Evolutionary conservation across 2,797 vertebrate species (phyloP).

Genomic region (Cirrhinus molitorella): DNA sequence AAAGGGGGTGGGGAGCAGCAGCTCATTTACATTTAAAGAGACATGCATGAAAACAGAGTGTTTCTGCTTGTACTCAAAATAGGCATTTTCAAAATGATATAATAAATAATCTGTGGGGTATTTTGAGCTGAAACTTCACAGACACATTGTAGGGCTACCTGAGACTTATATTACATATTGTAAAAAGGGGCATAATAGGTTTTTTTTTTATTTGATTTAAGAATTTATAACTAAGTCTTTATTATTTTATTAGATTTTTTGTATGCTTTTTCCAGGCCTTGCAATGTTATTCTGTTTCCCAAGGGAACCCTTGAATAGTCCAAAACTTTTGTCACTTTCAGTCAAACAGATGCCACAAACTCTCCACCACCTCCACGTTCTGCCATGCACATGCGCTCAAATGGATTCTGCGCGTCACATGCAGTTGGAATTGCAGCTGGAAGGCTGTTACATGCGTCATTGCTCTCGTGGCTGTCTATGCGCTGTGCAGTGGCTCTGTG

Average conservation of each 20-base stretch:
- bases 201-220: background rate
- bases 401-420: slow-evolving; percentile 29
- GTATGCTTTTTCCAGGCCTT: background rate
- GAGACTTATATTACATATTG: too few relatives aligned
- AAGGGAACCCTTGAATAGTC: background rate
- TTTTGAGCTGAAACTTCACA: too few relatives aligned
- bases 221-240: background rate
- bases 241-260: slow-evolving; percentile 1
- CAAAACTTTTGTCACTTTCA: background rate
- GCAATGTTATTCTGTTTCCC: background rate
- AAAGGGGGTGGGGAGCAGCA: too few relatives aligned
- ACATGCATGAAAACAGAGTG: too few relatives aligned
- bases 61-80: too few relatives aligned
- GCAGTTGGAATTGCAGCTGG: slow-evolving; percentile 37
- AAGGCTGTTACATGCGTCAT: slow-evolving; percentile 52
- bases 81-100: too few relatives aligned
- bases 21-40: too few relatives aligned
- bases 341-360: slow-evolving; percentile 40
- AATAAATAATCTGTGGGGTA: too few relatives aligned
- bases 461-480: slow-evolving; percentile 44
- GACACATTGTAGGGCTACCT: too few relatives aligned
- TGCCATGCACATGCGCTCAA: slow-evolving; percentile 46
- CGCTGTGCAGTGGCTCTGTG: slow-evolving; percentile 34
- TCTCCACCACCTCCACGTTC: slow-evolving; percentile 20
- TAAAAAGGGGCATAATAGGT: too few relatives aligned